Percentiles rank a stretch among this genome's conserved stretches.
Conservation (phyloP, 2,888 invertebrate species). For the Dryococelus australis region DNA sequence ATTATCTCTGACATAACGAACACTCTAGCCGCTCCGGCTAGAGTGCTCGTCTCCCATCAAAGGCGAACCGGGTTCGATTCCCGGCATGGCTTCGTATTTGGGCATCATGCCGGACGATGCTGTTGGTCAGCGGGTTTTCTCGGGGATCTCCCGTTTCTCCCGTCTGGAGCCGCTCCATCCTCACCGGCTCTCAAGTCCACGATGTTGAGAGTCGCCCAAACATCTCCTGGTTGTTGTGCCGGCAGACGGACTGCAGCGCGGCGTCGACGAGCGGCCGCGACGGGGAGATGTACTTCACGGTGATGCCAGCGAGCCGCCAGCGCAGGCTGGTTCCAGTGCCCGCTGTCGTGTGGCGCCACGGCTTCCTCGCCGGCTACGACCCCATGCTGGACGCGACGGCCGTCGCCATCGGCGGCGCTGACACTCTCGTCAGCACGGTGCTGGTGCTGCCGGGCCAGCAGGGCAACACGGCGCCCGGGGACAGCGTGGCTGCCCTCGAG, state of each 20-base stretch:
- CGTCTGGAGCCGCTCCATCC: too few species aligned
- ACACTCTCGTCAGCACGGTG: slow-evolving; percentile 70
- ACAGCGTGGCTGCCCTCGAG: slow-evolving; percentile 78
- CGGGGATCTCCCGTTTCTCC: too few species aligned
- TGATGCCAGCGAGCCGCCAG: slow-evolving; percentile 79
- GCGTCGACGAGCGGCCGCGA: slow-evolving; percentile 80
- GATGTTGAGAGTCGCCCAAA: too few species aligned
- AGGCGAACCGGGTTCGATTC: too few species aligned
- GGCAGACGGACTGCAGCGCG: slow-evolving; percentile 78
- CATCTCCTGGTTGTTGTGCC: background rate
- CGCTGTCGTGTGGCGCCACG: slow-evolving; percentile 77
- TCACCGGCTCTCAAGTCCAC: too few species aligned
- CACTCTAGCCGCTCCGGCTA: too few species aligned
- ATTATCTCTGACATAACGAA: too few species aligned
- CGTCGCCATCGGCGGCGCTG: slow-evolving; percentile 71
- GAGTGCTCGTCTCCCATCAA: too few species aligned
- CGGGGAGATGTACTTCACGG: slow-evolving; percentile 87
- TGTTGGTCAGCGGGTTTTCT: too few species aligned
- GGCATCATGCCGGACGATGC: too few species aligned
- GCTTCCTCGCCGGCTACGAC: slow-evolving; percentile 86
- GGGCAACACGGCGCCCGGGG: slow-evolving; percentile 79
- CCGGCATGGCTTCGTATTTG: too few species aligned
- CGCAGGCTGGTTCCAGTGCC: slow-evolving; percentile 83
- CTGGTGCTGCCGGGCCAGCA: slow-evolving; percentile 88
- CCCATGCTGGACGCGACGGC: slow-evolving; percentile 84